A percentile compares a stretch with the other conserved stretches of the same genome.
These are phyloP conservation scores for Tanaodytes sp. DNA, from an alignment of 2,888 invertebrate species.

Conservation along the genomic window DNA sequence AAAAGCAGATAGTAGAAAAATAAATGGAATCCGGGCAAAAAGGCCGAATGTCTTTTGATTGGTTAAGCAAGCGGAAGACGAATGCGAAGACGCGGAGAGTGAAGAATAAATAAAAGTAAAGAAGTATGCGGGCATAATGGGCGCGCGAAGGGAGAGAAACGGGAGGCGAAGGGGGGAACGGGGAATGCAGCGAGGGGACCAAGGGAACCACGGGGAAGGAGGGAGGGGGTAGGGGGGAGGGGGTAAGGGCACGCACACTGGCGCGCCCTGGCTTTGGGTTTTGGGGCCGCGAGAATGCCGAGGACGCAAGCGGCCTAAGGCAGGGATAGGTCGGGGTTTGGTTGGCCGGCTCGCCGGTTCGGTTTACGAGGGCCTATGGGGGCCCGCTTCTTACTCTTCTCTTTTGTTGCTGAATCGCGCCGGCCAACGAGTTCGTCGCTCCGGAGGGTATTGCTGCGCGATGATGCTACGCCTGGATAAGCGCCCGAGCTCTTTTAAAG, in stretches of 20 bases:
- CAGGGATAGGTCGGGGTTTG: constrained; percentile 66
- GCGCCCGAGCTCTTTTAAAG: constrained; percentile 51
- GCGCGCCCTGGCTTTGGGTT: constrained; percentile 61
- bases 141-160: constrained; percentile 5
- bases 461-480: constrained; percentile 55
- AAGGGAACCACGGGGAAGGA: neutral
- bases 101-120: constrained; percentile 36
- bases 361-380: constrained; percentile 53
- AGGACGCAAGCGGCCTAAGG: constrained; percentile 50
- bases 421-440: constrained; percentile 52
- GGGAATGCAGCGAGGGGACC: neutral
- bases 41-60: constrained; percentile 19
- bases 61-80: constrained; percentile 27
- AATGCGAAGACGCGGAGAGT: constrained; percentile 21
- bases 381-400: constrained; percentile 48
- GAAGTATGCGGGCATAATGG: constrained; percentile 27
- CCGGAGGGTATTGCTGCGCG: constrained; percentile 52
- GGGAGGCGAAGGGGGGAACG: neutral
- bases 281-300: constrained; percentile 69
- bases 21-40: too few species aligned
- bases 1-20: too few species aligned
- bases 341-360: too few species aligned
- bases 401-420: constrained; percentile 52
- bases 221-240: constrained; percentile 5
- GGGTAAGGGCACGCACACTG: constrained; percentile 41